Conservation (phyloP, 1,140 invertebrate species). For the Pomacea maculata region DNA sequence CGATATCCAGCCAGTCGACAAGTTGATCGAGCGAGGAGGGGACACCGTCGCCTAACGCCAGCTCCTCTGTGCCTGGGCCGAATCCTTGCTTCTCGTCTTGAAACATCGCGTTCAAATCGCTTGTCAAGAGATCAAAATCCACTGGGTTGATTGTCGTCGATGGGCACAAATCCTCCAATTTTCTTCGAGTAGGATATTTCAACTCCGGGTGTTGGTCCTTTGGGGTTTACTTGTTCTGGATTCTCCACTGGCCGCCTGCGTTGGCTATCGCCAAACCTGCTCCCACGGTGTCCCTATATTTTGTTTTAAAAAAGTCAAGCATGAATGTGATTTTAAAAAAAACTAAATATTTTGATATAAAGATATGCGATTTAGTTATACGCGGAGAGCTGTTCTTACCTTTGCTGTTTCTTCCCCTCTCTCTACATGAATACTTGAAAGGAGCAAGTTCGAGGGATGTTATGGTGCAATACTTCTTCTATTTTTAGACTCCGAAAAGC, state of each 20-base stretch:
- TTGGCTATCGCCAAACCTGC: constrained; percentile 16
- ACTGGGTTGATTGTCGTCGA: constrained; percentile 8
- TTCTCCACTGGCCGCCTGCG: constrained; percentile 18
- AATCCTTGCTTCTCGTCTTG: constrained; percentile 18
- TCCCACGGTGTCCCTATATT: constrained; percentile 21
- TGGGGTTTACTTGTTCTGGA: constrained; percentile 8
- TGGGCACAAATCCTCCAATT: too few relatives aligned
- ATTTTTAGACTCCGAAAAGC: constrained; percentile 34
- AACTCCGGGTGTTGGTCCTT: too few relatives aligned
- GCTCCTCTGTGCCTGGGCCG: constrained; percentile 5
- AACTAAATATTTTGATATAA: neutral
- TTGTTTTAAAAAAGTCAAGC: neutral
- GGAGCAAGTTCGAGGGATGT: constrained; percentile 17
- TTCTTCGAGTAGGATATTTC: too few relatives aligned
- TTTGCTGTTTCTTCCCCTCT: constrained; percentile 18
- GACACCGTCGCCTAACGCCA: constrained; percentile 16
- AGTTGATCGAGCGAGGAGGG: constrained; percentile 49
- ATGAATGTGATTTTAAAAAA: neutral
- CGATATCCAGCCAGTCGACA: constrained; percentile 49
- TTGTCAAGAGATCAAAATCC: constrained; percentile 4
- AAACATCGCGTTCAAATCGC: constrained; percentile 21
- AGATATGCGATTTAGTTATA: neutral
- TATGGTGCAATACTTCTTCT: constrained; percentile 48
- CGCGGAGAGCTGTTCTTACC: neutral
- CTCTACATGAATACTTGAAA: constrained; percentile 29